phyloP scores from a whole-genome alignment of 2,113 vertebrate genomes.

The Uropsilus gracilis region DNA sequence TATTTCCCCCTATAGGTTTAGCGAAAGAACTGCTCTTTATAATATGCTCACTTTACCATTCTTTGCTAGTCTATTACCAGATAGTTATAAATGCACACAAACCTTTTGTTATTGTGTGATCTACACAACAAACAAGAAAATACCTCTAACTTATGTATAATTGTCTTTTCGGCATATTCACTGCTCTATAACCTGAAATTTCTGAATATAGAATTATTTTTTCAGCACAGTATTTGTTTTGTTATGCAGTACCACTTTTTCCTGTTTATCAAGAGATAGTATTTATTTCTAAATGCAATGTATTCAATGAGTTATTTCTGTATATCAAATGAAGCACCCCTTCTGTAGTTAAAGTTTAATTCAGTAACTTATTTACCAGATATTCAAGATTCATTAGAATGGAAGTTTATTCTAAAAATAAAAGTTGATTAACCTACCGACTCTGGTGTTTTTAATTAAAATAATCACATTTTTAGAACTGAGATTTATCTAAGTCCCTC shows the following conservation, averaged over 20 bases:
- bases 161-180: slow-evolving; percentile 67
- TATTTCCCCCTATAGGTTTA: slow-evolving; percentile 69
- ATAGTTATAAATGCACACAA: slow-evolving; percentile 71
- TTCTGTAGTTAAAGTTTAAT: slow-evolving; percentile 52
- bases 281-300: slow-evolving; percentile 49
- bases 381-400: slow-evolving; percentile 51
- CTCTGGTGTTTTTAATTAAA: slow-evolving; percentile 31
- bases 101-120: slow-evolving; percentile 53
- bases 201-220: slow-evolving; percentile 67
- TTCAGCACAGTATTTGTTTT: slow-evolving; percentile 56
- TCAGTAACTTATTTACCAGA: slow-evolving; percentile 30
- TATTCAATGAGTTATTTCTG: slow-evolving; percentile 32
- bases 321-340: neutral
- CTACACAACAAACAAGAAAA: slow-evolving; percentile 69
- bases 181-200: neutral
- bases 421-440: neutral
- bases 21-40: slow-evolving; percentile 70
- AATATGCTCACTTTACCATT: slow-evolving; percentile 72
- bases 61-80: slow-evolving; percentile 60
- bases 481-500: neutral
- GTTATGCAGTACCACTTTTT: slow-evolving; percentile 18
- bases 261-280: slow-evolving; percentile 22
- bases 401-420: slow-evolving; percentile 30
- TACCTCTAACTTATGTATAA: slow-evolving; percentile 68
- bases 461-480: neutral